Percentiles rank a stretch among this genome's conserved stretches.
phyloP scores from a whole-genome alignment of 2,113 vertebrate species.

The Cyanistes caeruleus region DNA sequence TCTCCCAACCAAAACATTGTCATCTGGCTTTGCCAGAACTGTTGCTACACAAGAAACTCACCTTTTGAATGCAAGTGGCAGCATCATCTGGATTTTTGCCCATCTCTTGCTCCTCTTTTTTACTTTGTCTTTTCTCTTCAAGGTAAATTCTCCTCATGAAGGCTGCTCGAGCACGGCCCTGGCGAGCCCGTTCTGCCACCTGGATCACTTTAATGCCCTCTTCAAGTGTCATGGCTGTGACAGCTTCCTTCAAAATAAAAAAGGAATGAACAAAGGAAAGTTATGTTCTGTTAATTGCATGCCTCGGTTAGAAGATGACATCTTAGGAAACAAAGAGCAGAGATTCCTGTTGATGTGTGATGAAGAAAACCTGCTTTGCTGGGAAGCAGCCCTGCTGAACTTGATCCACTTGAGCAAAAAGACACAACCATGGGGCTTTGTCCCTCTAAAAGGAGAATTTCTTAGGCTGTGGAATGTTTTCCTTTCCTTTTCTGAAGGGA shows the following conservation, averaged over 20 bases:
- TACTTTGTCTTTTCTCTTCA: conserved; percentile 61
- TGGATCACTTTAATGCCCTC: conserved; percentile 77
- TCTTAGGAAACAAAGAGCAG: neutral
- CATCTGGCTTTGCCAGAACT: neutral
- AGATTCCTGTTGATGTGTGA: neutral
- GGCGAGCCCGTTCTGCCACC: conserved; percentile 81
- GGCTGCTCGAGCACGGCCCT: conserved; percentile 76
- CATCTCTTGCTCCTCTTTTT: neutral
- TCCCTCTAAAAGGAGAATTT: neutral
- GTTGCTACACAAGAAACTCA: neutral
- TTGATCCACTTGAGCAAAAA: neutral
- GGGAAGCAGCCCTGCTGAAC: neutral
- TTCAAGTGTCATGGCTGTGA: conserved; percentile 55
- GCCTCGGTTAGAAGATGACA: neutral
- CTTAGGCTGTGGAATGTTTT: neutral
- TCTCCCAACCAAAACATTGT: neutral
- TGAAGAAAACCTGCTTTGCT: neutral
- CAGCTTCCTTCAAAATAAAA: conserved; percentile 8
- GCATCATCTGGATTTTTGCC: conserved; percentile 29
- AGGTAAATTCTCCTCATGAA: conserved; percentile 80
- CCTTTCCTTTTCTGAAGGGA: neutral
- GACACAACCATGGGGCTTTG: neutral
- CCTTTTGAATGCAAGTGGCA: conserved; percentile 83
- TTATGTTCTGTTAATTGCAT: neutral
- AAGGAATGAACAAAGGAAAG: neutral